A percentile compares a stretch with the other conserved stretches of the same genome.
Evolutionary conservation across 1,140 invertebrate species (phyloP).

Genomic region (Subanguina moxae): DNA sequence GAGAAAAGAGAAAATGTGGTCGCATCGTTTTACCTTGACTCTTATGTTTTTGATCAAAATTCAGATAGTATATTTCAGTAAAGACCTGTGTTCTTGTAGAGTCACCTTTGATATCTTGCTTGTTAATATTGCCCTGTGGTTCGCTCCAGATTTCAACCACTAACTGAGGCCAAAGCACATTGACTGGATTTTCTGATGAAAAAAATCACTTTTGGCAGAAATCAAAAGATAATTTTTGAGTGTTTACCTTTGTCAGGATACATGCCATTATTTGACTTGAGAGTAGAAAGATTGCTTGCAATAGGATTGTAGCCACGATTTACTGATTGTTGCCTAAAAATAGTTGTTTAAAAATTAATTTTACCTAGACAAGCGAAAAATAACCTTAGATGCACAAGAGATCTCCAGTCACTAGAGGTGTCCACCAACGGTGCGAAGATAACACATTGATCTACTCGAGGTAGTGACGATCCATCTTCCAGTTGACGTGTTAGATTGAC

Average conservation of each 20-base stretch:
- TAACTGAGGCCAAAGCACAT: slow-evolving; percentile 27
- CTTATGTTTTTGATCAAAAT: no score
- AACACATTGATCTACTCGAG: slow-evolving; percentile 35
- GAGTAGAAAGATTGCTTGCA: background rate
- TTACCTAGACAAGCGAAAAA: no score
- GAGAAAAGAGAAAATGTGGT: no score
- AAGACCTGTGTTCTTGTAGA: no score
- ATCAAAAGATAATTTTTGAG: no score
- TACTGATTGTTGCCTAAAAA: background rate
- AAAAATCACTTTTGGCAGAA: no score
- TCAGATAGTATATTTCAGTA: no score
- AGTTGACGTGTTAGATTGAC: slow-evolving; percentile 35
- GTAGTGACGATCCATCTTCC: background rate
- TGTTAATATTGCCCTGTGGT: background rate
- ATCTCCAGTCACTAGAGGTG: background rate
- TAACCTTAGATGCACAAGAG: no score
- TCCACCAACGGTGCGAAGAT: slow-evolving; percentile 36
- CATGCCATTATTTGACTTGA: slow-evolving; percentile 11
- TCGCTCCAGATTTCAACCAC: slow-evolving; percentile 36
- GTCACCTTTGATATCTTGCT: no score
- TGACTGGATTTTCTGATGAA: background rate
- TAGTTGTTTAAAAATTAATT: no score
- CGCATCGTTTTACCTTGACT: no score
- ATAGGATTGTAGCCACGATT: background rate
- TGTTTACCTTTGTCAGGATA: no score